These are phyloP conservation scores for Recurvirostra avosetta DNA, from an alignment of 2,113 vertebrate genomes.

Conservation along the genomic window DNA sequence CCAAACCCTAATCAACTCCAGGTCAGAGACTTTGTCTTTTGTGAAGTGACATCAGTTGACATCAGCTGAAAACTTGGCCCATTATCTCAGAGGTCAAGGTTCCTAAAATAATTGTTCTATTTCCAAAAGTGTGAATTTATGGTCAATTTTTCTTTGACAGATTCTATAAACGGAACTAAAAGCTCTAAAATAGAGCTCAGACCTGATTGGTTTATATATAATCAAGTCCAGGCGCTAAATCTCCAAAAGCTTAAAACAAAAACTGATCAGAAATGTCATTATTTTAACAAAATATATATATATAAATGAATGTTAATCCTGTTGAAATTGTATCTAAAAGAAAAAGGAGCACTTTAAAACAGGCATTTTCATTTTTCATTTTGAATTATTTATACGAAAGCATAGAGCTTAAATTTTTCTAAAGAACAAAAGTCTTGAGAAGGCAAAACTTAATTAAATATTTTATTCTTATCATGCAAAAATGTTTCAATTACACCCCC, in stretches of 20 bases:
- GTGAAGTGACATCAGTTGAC: neutral
- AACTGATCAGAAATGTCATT: neutral
- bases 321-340: neutral
- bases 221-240: neutral
- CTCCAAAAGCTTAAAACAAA: neutral
- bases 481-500: neutral
- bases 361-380: neutral
- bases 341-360: neutral
- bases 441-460: neutral
- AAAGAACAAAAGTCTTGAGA: neutral
- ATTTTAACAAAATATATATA: neutral
- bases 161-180: neutral
- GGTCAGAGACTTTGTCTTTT: neutral
- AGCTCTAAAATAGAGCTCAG: neutral
- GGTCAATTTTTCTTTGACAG: neutral
- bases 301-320: neutral
- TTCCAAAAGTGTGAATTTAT: neutral
- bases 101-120: neutral
- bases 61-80: neutral
- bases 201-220: neutral
- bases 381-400: neutral
- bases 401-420: fast-evolving
- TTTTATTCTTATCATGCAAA: neutral
- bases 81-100: neutral
- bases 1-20: neutral